Evolutionary conservation across 2,888 invertebrate species (phyloP).

Genomic region (Pyralis farinalis): DNA sequence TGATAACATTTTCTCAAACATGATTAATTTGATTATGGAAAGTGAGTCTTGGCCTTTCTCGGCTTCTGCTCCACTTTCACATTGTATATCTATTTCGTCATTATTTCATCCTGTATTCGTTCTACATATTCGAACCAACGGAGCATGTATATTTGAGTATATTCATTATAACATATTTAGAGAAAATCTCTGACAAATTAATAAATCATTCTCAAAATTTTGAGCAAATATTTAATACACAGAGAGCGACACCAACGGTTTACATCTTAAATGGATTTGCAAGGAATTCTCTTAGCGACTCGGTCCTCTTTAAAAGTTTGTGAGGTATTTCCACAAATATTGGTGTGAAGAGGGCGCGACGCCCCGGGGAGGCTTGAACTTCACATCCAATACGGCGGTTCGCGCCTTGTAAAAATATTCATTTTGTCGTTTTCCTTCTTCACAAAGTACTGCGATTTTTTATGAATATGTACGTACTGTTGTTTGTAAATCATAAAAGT

Average conservation of each 20-base stretch:
- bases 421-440: constrained; percentile 47
- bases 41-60: too few relatives aligned
- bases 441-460: constrained; percentile 26
- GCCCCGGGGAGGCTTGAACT: constrained; percentile 39
- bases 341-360: constrained; percentile 46
- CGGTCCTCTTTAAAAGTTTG: constrained; percentile 50
- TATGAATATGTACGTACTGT: constrained; percentile 24
- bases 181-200: too few relatives aligned
- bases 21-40: too few relatives aligned
- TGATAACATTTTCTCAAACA: too few relatives aligned
- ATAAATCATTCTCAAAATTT: too few relatives aligned
- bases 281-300: constrained; percentile 33
- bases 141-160: too few relatives aligned
- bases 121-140: too few relatives aligned
- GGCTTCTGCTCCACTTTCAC: too few relatives aligned
- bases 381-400: constrained; percentile 47
- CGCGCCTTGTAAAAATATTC: constrained; percentile 63
- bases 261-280: constrained; percentile 37
- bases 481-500: constrained; percentile 17
- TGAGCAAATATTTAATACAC: too few relatives aligned
- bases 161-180: too few relatives aligned
- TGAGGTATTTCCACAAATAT: constrained; percentile 59
- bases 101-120: too few relatives aligned
- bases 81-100: too few relatives aligned
- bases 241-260: constrained; percentile 14